Percentiles rank a stretch among this genome's conserved stretches.
These are phyloP conservation scores for Phyllotreta cruciferae DNA, from an alignment of 2,888 invertebrate genomes.

Conservation along the genomic window DNA sequence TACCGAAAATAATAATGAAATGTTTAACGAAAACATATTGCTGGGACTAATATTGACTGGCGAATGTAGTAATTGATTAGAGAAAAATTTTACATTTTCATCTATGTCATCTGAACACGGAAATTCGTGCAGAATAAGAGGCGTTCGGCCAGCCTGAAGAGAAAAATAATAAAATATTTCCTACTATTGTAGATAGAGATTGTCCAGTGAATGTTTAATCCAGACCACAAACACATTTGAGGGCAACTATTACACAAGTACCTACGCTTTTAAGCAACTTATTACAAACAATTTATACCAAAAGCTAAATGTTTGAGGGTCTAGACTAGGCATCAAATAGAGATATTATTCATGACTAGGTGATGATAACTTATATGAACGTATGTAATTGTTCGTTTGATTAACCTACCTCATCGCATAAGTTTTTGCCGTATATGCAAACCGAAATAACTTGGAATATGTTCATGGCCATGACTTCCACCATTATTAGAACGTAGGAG, in stretches of 20 bases:
- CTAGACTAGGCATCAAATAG: too few species aligned
- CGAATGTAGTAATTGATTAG: slow-evolving; percentile 16
- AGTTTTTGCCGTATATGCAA: slow-evolving; percentile 15
- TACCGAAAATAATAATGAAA: slow-evolving; percentile 15
- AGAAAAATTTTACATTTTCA: slow-evolving; percentile 20
- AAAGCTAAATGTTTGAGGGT: too few species aligned
- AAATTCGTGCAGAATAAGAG: slow-evolving; percentile 17
- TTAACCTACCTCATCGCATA: slow-evolving; percentile 13
- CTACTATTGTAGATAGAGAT: neutral
- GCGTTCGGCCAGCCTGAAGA: slow-evolving; percentile 14
- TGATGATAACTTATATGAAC: neutral
- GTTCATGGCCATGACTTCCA: slow-evolving; percentile 22
- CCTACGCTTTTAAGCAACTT: too few species aligned
- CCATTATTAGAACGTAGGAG: slow-evolving; percentile 11
- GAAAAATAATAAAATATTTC: neutral
- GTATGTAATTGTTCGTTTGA: too few species aligned
- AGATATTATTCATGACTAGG: too few species aligned
- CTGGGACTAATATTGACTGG: neutral
- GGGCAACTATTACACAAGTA: neutral
- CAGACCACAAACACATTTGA: neutral
- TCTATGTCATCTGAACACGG: neutral
- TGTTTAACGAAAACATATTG: slow-evolving; percentile 10
- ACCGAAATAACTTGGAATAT: slow-evolving; percentile 4
- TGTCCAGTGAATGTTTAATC: too few species aligned
- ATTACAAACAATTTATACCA: too few species aligned